These are phyloP conservation scores for Dryobotodes eremita DNA, from an alignment of 2,888 invertebrate species.

Conservation along the genomic window DNA sequence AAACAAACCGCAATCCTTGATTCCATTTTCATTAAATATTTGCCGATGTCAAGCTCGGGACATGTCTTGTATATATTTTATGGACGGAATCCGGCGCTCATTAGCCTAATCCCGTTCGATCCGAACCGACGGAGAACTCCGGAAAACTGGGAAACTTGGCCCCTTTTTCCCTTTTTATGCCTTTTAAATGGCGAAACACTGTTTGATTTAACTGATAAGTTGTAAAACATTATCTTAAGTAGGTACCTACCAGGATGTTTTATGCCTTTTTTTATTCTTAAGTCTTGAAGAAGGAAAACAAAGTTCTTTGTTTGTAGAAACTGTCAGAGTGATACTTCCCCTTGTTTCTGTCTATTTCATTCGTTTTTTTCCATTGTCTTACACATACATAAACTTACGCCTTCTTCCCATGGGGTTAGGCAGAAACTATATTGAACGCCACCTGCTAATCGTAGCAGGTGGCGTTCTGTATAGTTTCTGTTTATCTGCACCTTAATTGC, in stretches of 20 bases:
- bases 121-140: conserved; percentile 58
- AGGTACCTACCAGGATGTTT: conserved; percentile 57
- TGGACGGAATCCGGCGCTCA: conserved; percentile 67
- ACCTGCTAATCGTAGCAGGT: too few relatives aligned
- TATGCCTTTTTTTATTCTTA: conserved; percentile 50
- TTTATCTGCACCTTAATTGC: too few relatives aligned
- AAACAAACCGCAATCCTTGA: conserved; percentile 52
- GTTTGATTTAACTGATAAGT: conserved; percentile 72
- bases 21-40: conserved; percentile 63
- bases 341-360: conserved; percentile 44
- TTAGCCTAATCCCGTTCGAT: conserved; percentile 73
- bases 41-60: conserved; percentile 57
- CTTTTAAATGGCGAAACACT: conserved; percentile 70
- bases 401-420: too few relatives aligned
- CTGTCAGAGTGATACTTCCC: conserved; percentile 50
- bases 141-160: conserved; percentile 65
- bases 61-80: conserved; percentile 68
- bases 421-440: too few relatives aligned
- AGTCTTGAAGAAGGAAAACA: conserved; percentile 53
- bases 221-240: conserved; percentile 70
- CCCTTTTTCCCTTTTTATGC: conserved; percentile 67
- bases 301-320: conserved; percentile 56
- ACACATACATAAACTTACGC: too few relatives aligned
- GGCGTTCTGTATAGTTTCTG: too few relatives aligned
- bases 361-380: conserved; percentile 26